These are phyloP conservation scores for Pangasius sanitwongsei DNA, from an alignment of 2,797 vertebrate species.

Conservation along the genomic window DNA sequence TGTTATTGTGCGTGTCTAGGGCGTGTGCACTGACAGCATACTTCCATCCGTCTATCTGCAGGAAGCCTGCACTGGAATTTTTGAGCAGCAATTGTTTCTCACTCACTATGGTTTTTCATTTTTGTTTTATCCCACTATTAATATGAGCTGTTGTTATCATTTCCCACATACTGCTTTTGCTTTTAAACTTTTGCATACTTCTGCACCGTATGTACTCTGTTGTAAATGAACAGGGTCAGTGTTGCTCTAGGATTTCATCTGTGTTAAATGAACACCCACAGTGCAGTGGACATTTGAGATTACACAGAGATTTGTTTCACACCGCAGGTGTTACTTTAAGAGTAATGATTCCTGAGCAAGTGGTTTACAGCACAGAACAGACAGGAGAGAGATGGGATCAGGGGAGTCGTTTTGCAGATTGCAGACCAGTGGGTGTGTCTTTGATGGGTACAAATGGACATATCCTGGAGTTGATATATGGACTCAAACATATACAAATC, in stretches of 20 bases:
- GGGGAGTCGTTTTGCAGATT: neutral
- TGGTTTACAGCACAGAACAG: neutral
- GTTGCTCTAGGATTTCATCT: neutral
- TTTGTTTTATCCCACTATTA: neutral
- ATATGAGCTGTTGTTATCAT: neutral
- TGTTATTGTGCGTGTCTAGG: constrained; percentile 14
- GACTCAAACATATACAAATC: neutral
- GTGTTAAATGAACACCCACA: neutral
- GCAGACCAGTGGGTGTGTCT: neutral
- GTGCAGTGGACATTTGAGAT: neutral
- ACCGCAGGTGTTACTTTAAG: neutral
- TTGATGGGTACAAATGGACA: neutral
- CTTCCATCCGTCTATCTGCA: constrained; percentile 39
- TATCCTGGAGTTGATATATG: neutral
- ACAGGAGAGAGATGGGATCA: neutral
- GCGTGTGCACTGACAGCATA: constrained; percentile 26
- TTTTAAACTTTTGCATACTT: neutral
- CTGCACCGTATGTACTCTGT: too few relatives aligned
- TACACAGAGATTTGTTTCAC: neutral
- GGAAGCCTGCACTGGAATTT: constrained; percentile 44
- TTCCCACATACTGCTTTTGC: neutral
- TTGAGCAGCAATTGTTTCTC: constrained; percentile 13
- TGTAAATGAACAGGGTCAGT: neutral
- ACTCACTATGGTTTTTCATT: neutral
- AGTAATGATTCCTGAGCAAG: neutral